These are phyloP conservation scores for Gibbula magus DNA, from an alignment of 2,888 invertebrate genomes.

Conservation along the genomic window DNA sequence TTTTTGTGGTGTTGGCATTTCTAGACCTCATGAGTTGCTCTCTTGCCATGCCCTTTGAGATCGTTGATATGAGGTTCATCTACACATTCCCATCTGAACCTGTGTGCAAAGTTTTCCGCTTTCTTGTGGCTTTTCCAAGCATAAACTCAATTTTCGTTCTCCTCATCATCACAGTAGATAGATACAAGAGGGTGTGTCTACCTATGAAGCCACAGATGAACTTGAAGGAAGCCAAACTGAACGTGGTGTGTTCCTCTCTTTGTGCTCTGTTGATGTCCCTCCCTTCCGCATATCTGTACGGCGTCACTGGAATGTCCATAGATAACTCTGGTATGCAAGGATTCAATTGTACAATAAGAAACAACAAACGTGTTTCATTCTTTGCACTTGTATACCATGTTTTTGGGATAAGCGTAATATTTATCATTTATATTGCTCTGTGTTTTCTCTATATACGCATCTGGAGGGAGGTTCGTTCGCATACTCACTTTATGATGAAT, in stretches of 20 bases:
- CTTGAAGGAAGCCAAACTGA: not conserved
- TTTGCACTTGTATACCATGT: not conserved
- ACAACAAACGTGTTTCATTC: not conserved
- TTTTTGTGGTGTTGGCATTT: not conserved
- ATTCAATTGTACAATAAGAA: not conserved
- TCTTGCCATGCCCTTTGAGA: not conserved
- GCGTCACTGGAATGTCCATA: not conserved
- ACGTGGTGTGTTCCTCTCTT: not conserved
- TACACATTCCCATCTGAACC: not conserved
- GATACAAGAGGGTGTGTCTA: not conserved
- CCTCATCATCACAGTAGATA: not conserved
- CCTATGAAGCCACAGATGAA: not conserved
- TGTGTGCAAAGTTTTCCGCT: not conserved
- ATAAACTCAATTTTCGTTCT: not conserved
- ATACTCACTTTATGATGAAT: not conserved
- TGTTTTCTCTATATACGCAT: not conserved
- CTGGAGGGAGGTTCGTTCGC: not conserved
- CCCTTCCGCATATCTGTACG: not conserved
- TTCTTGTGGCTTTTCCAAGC: not conserved
- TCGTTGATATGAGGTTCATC: not conserved
- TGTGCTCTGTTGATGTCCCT: not conserved
- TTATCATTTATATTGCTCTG: not conserved
- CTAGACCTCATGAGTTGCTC: not conserved
- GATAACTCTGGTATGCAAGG: not conserved
- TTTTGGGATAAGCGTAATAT: not conserved